Evolutionary conservation across 2,888 invertebrate species (phyloP), one percentile per base, ranked within the genome.

Genomic region (Perizoma affinitatum): DNA sequence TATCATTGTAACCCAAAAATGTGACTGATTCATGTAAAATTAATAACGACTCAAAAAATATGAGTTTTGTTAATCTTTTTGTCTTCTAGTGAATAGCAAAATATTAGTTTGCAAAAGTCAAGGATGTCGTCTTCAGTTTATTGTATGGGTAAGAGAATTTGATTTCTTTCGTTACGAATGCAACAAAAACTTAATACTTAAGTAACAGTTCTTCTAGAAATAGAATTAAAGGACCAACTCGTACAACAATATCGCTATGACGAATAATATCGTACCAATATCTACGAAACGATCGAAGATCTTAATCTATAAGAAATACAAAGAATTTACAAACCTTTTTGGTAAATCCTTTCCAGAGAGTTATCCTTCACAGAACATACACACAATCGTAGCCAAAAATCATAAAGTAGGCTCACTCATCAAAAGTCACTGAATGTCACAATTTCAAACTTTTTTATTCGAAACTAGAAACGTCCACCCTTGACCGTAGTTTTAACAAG

Each of bases 401-500:
- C 22, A 22, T 43, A 40, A 10, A 56, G n/a, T 22, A 22, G 22
- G 3, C 22, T 22, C 43, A 50, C 49, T 55, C 11, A 33, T 47
- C 8, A 9, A 38, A 43, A 43, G 45, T 53, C 51, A 61, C 52
- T 50, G 8, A 33, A 22, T 43, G 11, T n/a, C 4, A 43, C 54
- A 62, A 7, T 7, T 48, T 4, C 9, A 58, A 54, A 51, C 53
- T 22, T 22, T 22, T 22, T 22, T 22, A 2, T 22, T 22, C 22
- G 22, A 22, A 22, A 22, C 22, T 22, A 22, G 22, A 22, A 22
- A 46, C 69, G 58, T 71, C 75, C 60, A 53, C 38, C 38, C 66
- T 2, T 58, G 0, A 48, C 58, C 42, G 63, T 49, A 64, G 64
- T 63, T 59, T 49, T 68, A 72, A 67, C 69, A 66, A 75, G 69